Percentiles rank a stretch among this genome's conserved stretches.
Conservation (phyloP, 2,113 vertebrate genomes). For the Cettia cetti region DNA sequence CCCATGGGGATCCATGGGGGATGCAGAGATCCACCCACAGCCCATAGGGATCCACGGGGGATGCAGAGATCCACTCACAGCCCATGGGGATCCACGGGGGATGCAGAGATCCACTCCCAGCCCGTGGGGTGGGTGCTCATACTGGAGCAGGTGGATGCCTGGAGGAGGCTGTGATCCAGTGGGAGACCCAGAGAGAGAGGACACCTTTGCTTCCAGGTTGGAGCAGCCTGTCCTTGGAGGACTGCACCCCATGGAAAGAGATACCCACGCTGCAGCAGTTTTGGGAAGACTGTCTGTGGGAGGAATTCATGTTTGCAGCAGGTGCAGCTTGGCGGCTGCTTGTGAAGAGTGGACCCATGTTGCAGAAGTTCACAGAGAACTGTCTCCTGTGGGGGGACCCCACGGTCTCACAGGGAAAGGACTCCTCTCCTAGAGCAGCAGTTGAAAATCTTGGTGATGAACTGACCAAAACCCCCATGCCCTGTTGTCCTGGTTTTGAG, state of each 20-base stretch:
- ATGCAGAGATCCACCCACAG: not conserved
- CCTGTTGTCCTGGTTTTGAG: no score
- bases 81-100: not conserved
- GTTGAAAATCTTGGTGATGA: not conserved
- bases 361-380: fast-evolving
- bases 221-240: not conserved
- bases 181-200: not conserved
- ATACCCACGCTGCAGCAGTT: fast-evolving
- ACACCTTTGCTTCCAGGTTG: not conserved
- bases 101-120: not conserved
- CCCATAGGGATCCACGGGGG: not conserved
- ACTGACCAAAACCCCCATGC: not conserved
- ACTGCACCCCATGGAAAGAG: not conserved
- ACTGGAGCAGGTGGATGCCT: not conserved
- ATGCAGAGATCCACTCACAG: not conserved
- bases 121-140: not conserved
- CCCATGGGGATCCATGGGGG: not conserved
- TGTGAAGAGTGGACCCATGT: fast-evolving
- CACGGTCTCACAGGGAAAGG: not conserved
- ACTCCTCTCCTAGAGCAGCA: not conserved
- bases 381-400: not conserved
- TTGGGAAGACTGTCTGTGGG: no score
- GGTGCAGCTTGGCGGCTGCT: not conserved
- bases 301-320: no score
- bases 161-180: not conserved